Evolutionary conservation across 2,888 invertebrate species (phyloP), one percentile per base, ranked within the genome.

Genomic region (Melitaea athalia): DNA sequence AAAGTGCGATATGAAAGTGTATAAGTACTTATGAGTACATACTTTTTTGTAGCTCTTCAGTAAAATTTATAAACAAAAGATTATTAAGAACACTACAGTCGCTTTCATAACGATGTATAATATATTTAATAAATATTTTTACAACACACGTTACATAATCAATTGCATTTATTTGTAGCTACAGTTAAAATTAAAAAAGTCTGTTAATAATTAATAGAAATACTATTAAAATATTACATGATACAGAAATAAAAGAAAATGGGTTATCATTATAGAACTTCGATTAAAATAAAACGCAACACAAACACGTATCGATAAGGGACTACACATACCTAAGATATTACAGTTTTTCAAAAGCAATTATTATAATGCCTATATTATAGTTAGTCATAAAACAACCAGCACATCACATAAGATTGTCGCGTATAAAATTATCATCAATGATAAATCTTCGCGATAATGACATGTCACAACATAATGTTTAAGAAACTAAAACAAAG

Each of bases 401-500:
- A 47, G 52, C 45, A 66, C 60, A 63, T 50, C 45, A 66, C 60
- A 63, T 50, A 57, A 63, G 50, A 64, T 24, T 63, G 65, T 57
- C 65, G 45, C 50, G 63, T 50, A 63, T 66, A 68, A 68, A 66
- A 68, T 69, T 74, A 71, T 73, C 68, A 71, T 74, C 73, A 75
- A 74, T 78, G 75, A 76, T 78, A 77, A 74, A 77, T 78, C 77
- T 76, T 67, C 59, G 69, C 59, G 77, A 77, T 75, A 75, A 79
- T 77, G 78, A 71, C 76, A 77, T 82, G 84, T 83, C 83, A 74
- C 76, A 77, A 67, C 76, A 69, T 75, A 76, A 77, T 78, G 79
- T 75, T 79, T 78, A 75, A 76, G 76, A 79, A 83, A 80, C 78
- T 78, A 77, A 79, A 82, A 85, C 84, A 83, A 83, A 86, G 83